Evolutionary conservation across 2,113 vertebrate species (phyloP).

Genomic region (Astur gentilis): DNA sequence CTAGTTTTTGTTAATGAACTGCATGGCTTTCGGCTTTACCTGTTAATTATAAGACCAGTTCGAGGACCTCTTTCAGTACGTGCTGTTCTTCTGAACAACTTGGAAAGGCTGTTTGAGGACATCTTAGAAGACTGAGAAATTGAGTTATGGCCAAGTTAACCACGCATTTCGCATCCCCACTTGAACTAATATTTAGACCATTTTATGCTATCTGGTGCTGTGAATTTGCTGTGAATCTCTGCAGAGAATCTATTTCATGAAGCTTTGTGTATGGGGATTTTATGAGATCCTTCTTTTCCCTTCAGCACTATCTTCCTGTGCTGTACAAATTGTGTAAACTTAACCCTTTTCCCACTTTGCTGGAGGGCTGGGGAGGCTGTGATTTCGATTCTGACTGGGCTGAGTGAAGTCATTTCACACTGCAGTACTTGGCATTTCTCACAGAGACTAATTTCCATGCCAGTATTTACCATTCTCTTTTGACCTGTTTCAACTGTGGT

Average conservation of each 20-base stretch:
- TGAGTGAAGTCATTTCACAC: not conserved
- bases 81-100: not conserved
- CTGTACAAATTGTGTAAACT: conserved; percentile 12
- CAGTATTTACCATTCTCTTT: not conserved
- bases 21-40: not conserved
- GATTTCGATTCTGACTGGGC: not conserved
- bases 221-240: conserved; percentile 20
- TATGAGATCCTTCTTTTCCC: not conserved
- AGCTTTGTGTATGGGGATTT: not conserved
- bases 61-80: not conserved
- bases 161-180: not conserved
- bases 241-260: not conserved
- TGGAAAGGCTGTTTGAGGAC: not conserved
- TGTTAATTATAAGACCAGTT: not conserved
- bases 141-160: not conserved
- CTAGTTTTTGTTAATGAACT: not conserved
- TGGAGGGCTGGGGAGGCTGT: not conserved
- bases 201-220: not conserved
- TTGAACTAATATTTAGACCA: conserved; percentile 5
- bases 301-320: not conserved
- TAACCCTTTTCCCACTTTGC: conserved; percentile 36
- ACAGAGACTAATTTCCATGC: not conserved
- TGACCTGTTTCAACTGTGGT: not conserved
- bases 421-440: not conserved
- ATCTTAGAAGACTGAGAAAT: not conserved